These are phyloP conservation scores for Forbesichthys papilliferus DNA, from an alignment of 2,113 vertebrate genomes.

Conservation along the genomic window DNA sequence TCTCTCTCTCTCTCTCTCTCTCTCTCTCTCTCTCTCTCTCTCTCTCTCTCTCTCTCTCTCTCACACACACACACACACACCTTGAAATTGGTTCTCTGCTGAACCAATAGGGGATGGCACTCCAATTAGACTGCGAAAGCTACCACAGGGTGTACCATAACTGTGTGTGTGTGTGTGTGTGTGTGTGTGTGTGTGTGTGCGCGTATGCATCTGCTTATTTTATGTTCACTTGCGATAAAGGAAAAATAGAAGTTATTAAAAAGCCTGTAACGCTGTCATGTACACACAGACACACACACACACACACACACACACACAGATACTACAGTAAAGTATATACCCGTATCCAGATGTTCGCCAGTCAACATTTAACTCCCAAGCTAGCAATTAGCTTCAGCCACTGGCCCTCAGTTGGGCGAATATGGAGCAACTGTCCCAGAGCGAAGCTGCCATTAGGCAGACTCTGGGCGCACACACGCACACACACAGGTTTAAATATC, in stretches of 20 bases:
- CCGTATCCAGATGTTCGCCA: background rate
- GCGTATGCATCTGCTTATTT: background rate
- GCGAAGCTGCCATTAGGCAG: background rate
- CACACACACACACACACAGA: too few species aligned
- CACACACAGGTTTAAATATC: background rate
- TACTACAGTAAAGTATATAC: background rate
- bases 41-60: background rate
- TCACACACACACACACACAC: too few species aligned
- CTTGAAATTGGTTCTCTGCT: too few species aligned
- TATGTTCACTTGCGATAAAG: background rate
- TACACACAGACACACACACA: too few species aligned
- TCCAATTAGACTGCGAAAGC: background rate
- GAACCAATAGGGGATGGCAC: background rate
- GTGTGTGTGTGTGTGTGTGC: background rate
- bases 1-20: background rate
- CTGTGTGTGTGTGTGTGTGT: background rate
- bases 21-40: background rate
- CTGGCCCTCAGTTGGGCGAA: background rate
- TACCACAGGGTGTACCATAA: background rate
- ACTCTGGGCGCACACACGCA: constrained; percentile 15
- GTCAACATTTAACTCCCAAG: background rate
- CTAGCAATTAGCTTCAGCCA: background rate
- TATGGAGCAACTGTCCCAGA: background rate
- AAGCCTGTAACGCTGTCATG: background rate
- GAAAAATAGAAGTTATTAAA: background rate